Evolutionary conservation across 2,888 invertebrate species (phyloP).

Genomic region (Eumerus sabulonum): DNA sequence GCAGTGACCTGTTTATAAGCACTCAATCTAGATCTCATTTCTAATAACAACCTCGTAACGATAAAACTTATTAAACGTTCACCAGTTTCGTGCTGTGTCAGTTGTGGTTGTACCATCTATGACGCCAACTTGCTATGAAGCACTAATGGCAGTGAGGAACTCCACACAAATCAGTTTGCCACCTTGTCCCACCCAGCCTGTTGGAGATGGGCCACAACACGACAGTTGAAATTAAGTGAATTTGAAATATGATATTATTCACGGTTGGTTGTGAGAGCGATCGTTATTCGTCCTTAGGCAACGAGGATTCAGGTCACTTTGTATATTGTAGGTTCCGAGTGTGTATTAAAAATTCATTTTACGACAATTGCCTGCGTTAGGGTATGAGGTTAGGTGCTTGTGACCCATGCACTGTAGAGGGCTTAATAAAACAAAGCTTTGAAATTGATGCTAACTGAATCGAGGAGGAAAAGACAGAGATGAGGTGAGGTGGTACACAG

Average conservation of each 20-base stretch:
- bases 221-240: conserved; percentile 10
- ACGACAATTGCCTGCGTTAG: no score
- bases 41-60: conserved; percentile 36
- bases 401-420: no score
- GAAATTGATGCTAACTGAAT: no score
- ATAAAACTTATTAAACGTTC: conserved; percentile 56
- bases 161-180: no score
- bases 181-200: conserved; percentile 3
- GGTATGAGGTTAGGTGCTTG: no score
- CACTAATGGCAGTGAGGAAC: no score
- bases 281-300: neutral
- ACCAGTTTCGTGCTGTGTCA: neutral
- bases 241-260: conserved; percentile 25
- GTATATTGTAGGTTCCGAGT: neutral
- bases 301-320: neutral
- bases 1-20: conserved; percentile 41
- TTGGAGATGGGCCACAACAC: neutral
- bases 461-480: no score
- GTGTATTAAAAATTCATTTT: neutral
- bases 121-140: no score
- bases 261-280: neutral
- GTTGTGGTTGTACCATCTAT: neutral
- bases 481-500: no score
- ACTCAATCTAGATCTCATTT: conserved; percentile 41
- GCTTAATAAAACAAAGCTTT: no score